Evolutionary conservation across 2,888 invertebrate genomes (phyloP).

Genomic region (Reticulitermes lucifugus): DNA sequence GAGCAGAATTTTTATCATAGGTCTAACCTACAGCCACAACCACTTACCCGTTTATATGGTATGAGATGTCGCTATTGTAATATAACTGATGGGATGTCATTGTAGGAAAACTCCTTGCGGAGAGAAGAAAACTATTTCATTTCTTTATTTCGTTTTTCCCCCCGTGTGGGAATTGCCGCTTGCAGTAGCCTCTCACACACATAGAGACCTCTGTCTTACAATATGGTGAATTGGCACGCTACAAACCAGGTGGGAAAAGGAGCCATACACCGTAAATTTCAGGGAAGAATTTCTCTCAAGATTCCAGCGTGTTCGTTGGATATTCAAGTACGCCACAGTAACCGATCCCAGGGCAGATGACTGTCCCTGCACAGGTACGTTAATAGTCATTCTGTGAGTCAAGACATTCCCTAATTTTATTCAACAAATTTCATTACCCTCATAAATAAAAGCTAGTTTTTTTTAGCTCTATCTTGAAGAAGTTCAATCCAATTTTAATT

Average conservation of each 20-base stretch:
- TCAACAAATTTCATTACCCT: no score
- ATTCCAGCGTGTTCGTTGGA: no score
- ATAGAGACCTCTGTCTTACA: background rate
- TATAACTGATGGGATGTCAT: background rate
- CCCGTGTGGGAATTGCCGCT: constrained; percentile 41
- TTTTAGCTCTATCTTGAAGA: no score
- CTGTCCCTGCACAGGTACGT: no score
- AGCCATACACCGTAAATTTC: background rate
- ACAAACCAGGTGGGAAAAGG: background rate
- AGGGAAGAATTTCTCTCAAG: background rate
- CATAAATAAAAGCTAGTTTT: no score
- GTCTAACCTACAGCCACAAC: no score
- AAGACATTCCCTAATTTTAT: no score
- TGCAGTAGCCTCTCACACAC: constrained; percentile 13
- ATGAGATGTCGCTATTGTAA: background rate
- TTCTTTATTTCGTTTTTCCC: background rate
- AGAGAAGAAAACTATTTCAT: background rate
- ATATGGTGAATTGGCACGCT: background rate
- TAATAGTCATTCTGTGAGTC: no score
- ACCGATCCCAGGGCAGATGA: no score
- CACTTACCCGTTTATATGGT: background rate
- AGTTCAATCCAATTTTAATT: no score
- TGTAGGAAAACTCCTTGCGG: background rate
- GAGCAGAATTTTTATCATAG: no score
- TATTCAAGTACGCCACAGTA: no score